These are phyloP conservation scores for Arvicanthis niloticus DNA, from an alignment of 2,113 vertebrate species.

Conservation along the genomic window DNA sequence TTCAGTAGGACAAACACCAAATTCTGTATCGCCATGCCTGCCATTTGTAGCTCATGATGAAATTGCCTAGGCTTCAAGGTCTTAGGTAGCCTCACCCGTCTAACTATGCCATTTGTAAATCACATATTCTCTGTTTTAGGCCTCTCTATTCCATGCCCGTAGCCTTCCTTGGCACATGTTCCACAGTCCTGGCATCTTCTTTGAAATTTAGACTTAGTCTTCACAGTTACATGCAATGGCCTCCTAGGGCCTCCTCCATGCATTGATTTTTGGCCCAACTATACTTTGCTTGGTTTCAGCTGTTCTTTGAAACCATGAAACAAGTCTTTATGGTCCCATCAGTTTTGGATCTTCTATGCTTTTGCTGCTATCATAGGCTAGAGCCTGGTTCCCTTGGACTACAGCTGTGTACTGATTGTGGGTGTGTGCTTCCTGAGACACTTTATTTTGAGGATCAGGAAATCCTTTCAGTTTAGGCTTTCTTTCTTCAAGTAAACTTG, in stretches of 20 bases:
- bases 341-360: background rate
- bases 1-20: background rate
- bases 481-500: background rate
- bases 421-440: background rate
- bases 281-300: background rate
- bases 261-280: background rate
- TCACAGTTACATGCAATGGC: background rate
- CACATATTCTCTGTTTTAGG: background rate
- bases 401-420: background rate
- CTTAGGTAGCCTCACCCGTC: background rate
- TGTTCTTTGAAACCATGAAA: background rate
- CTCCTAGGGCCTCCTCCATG: background rate
- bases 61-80: background rate
- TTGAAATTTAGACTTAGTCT: background rate
- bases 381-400: background rate
- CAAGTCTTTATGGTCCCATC: background rate
- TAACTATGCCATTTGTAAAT: background rate
- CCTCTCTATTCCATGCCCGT: background rate
- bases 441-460: background rate
- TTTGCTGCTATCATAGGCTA: background rate
- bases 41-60: background rate
- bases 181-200: background rate
- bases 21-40: background rate
- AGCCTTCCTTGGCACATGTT: background rate
- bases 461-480: background rate